Percentiles rank a stretch among this genome's conserved stretches.
Conservation (phyloP, 1,140 invertebrate species). For the Sycophila sp. region DNA sequence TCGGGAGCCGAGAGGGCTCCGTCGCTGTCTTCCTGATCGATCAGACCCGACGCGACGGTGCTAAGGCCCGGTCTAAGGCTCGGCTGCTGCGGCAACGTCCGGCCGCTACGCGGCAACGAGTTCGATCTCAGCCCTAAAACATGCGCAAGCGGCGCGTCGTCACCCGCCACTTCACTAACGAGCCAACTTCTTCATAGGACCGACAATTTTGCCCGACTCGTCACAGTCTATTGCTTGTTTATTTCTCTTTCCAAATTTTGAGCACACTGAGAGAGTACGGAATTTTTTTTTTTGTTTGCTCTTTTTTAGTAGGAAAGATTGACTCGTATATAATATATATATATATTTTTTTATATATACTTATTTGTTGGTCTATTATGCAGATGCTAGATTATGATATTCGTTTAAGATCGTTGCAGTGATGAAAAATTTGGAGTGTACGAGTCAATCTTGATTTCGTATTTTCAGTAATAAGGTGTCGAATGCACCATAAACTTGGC, state of each 20-base stretch:
- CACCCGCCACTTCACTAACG: slow-evolving; percentile 27
- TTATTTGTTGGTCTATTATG: no score
- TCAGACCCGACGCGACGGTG: slow-evolving; percentile 67
- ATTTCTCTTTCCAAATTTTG: neutral
- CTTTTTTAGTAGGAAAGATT: no score
- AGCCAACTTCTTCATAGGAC: no score
- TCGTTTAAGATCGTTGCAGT: no score
- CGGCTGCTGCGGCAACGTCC: slow-evolving; percentile 63
- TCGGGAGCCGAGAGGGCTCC: slow-evolving; percentile 85
- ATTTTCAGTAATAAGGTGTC: no score
- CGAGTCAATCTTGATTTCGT: no score
- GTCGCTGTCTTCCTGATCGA: slow-evolving; percentile 82
- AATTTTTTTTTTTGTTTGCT: neutral
- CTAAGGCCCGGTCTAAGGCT: slow-evolving; percentile 60
- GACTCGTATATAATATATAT: no score
- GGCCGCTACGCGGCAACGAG: slow-evolving; percentile 65
- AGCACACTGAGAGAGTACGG: neutral
- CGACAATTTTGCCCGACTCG: slow-evolving; percentile 11
- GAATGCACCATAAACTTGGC: no score
- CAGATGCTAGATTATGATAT: no score
- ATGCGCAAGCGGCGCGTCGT: slow-evolving; percentile 24
- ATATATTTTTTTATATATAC: no score
- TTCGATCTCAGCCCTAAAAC: slow-evolving; percentile 62
- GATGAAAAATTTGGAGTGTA: no score
- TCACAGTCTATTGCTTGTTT: neutral